A percentile compares a stretch with the other conserved stretches of the same genome.
phyloP scores from a whole-genome alignment of 2,888 invertebrate genomes.

The Sthenelais limicola region DNA sequence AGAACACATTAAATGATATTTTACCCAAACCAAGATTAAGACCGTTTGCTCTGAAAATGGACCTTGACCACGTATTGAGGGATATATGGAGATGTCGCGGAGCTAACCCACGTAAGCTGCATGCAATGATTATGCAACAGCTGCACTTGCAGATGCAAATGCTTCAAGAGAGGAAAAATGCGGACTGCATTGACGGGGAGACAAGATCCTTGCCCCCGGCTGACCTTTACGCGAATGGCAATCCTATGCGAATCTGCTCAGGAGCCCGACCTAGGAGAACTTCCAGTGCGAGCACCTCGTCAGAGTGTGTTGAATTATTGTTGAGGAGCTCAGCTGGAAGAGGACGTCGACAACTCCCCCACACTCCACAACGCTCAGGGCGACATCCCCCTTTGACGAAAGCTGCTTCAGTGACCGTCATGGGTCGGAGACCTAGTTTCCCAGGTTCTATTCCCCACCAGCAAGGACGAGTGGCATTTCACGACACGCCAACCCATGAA shows the following conservation, averaged over 20 bases:
- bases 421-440: too few relatives aligned
- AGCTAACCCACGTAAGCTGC: conserved; percentile 10
- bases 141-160: conserved; percentile 27
- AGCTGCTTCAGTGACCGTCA: not conserved
- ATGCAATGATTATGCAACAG: conserved; percentile 8
- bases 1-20: conserved; percentile 5
- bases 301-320: not conserved
- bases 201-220: not conserved
- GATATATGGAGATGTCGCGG: conserved; percentile 16
- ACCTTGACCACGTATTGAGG: not conserved
- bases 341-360: conserved; percentile 15
- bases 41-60: conserved; percentile 7
- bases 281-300: conserved; percentile 3
- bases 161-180: not conserved
- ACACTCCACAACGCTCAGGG: conserved; percentile 4
- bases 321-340: not conserved
- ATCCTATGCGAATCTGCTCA: not conserved
- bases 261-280: not conserved
- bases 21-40: not conserved
- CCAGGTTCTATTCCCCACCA: too few relatives aligned
- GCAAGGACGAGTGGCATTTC: not conserved
- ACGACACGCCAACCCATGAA: too few relatives aligned
- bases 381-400: not conserved
- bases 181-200: not conserved
- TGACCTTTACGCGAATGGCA: too few relatives aligned